These are phyloP conservation scores for Corticium candelabrum DNA, from an alignment of 37 sponge, comb jelly and placozoan genomes.

Conservation along the genomic window DNA sequence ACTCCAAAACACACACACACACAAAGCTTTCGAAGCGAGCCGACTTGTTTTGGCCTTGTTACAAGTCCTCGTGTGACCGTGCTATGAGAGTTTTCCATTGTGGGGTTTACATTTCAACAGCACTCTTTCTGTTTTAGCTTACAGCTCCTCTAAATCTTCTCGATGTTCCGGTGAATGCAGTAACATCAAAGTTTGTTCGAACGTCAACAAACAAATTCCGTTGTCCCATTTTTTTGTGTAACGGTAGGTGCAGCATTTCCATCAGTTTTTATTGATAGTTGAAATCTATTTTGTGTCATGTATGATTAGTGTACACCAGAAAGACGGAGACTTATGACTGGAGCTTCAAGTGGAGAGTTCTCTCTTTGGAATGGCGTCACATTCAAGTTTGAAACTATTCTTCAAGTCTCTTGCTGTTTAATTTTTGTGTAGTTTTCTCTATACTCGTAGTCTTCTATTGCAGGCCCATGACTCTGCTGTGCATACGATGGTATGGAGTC, in stretches of 20 bases:
- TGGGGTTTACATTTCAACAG: too few species aligned
- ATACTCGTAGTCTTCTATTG: neutral
- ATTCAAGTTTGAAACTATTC: constrained; percentile 93
- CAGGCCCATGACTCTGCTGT: constrained; percentile 90
- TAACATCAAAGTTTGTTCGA: constrained; percentile 82
- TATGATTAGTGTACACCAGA: constrained; percentile 86
- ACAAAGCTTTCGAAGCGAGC: too few species aligned
- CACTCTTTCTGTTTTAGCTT: too few species aligned
- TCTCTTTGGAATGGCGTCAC: too few species aligned
- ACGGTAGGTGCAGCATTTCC: neutral
- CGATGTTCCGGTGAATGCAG: constrained; percentile 65
- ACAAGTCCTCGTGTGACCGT: too few species aligned
- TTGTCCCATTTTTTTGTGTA: constrained; percentile 78
- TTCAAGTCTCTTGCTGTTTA: constrained; percentile 76
- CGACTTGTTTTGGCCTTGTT: too few species aligned
- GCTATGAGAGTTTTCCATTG: too few species aligned
- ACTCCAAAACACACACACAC: too few species aligned
- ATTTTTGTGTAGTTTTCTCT: neutral
- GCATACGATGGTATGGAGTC: constrained; percentile 84
- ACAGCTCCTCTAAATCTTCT: constrained; percentile 29
- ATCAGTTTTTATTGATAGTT: neutral
- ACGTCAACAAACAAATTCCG: constrained; percentile 72
- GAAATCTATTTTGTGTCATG: too few species aligned
- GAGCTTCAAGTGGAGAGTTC: constrained; percentile 89
- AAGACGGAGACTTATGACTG: constrained; percentile 86